Percentiles rank a stretch among this genome's conserved stretches.
Evolutionary conservation across 2,797 vertebrate species (phyloP).

Genomic region (Eulemur rubriventer): DNA sequence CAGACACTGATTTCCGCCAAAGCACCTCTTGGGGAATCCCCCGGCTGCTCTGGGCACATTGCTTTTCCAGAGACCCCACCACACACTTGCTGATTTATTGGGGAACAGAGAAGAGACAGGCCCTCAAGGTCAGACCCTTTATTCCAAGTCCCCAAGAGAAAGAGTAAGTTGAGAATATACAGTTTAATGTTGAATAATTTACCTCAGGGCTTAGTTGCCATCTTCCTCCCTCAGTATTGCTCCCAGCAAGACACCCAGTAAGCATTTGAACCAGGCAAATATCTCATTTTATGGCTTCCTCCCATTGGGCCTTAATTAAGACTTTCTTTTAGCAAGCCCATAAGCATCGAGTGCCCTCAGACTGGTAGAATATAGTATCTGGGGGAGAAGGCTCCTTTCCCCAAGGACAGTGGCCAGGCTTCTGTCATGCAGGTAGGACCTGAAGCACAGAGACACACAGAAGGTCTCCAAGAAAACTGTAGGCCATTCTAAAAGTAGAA

Average conservation of each 20-base stretch:
- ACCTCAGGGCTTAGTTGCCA: not conserved
- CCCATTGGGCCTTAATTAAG: not conserved
- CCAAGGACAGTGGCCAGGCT: not conserved
- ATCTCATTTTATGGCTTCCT: not conserved
- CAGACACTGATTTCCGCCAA: not conserved
- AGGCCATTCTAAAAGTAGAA: not conserved
- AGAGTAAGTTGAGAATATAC: not conserved
- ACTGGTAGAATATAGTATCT: not conserved
- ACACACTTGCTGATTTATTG: not conserved
- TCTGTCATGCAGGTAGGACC: not conserved
- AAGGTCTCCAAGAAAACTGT: not conserved
- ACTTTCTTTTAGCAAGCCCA: not conserved
- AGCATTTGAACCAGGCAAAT: not conserved
- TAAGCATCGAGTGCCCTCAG: not conserved
- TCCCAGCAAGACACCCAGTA: not conserved
- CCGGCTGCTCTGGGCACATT: not conserved
- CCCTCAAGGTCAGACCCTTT: not conserved
- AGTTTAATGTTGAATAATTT: not conserved
- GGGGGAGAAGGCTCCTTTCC: not conserved
- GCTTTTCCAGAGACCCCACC: not conserved
- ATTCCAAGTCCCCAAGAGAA: not conserved
- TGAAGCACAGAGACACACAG: not conserved
- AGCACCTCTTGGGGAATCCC: not conserved
- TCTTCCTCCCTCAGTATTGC: not conserved
- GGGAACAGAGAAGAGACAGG: not conserved